A percentile compares a stretch with the other conserved stretches of the same genome.
Conservation (phyloP, 2,888 invertebrate genomes). For the Drosophila paramelanica region DNA sequence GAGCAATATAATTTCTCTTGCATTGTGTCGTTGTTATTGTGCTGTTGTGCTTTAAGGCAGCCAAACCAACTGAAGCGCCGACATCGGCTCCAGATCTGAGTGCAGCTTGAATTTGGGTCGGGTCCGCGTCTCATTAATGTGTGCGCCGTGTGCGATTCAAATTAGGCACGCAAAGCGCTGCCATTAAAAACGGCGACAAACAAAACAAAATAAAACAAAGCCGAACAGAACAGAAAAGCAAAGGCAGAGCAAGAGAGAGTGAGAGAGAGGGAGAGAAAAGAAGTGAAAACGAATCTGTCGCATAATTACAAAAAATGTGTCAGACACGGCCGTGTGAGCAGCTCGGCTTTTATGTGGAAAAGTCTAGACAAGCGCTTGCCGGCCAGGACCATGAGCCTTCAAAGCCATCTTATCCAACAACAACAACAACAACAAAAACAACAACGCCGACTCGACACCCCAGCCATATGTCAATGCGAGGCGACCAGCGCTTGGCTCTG, state of each 20-base stretch:
- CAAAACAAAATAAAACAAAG: conserved; percentile 21
- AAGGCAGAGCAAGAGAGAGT: not conserved
- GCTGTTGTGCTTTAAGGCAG: not conserved
- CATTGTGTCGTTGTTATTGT: conserved; percentile 22
- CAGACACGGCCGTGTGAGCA: conserved; percentile 62
- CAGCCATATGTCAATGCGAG: conserved; percentile 24
- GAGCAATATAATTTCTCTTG: conserved; percentile 39
- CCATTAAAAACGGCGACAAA: conserved; percentile 63
- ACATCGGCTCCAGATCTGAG: not conserved
- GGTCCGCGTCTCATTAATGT: conserved; percentile 62
- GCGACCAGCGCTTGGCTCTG: not conserved
- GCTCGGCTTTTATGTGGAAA: conserved; percentile 68
- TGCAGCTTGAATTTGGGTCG: conserved; percentile 20
- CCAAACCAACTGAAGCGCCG: not conserved
- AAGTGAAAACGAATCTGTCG: conserved; percentile 67
- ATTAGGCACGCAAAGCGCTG: conserved; percentile 73
- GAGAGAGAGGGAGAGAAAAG: not conserved
- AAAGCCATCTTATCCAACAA: not conserved
- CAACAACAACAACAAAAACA: too few relatives aligned
- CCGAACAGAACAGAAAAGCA: conserved; percentile 3
- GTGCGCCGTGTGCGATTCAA: conserved; percentile 73
- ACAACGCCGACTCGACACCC: not conserved
- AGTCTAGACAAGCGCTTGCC: conserved; percentile 54
- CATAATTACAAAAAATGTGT: conserved; percentile 74
- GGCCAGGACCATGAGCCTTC: conserved; percentile 19